phyloP scores from a whole-genome alignment of 1,140 invertebrate genomes.

The Heliconius congener region DNA sequence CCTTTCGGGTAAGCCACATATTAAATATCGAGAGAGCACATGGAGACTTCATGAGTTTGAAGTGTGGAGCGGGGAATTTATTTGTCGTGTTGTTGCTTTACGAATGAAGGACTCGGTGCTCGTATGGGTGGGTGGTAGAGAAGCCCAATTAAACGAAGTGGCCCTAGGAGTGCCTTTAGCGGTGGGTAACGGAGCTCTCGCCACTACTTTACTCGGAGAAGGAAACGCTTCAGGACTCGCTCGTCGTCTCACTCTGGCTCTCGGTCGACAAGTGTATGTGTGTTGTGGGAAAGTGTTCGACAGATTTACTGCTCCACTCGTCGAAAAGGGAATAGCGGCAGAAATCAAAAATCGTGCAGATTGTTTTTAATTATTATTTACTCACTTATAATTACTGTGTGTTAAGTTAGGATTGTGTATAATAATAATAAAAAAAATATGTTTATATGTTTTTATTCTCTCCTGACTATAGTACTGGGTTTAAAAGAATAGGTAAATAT shows the following conservation, averaged over 20 bases:
- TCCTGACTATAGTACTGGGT: not conserved
- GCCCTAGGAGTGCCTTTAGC: slow-evolving; percentile 45
- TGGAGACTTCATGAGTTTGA: slow-evolving; percentile 53
- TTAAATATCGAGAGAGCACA: slow-evolving; percentile 48
- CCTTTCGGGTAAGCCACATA: slow-evolving; percentile 43
- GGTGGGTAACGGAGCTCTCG: slow-evolving; percentile 31
- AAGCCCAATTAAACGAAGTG: slow-evolving; percentile 42
- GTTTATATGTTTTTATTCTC: not conserved
- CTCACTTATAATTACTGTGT: not conserved
- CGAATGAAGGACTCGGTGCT: slow-evolving; percentile 46
- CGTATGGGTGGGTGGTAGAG: slow-evolving; percentile 49
- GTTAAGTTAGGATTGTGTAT: not conserved
- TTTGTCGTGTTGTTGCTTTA: slow-evolving; percentile 46
- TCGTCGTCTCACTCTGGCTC: slow-evolving; percentile 38
- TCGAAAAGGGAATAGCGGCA: slow-evolving; percentile 43
- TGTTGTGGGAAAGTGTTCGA: slow-evolving; percentile 45
- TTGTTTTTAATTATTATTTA: slow-evolving; percentile 32
- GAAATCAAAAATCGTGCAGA: slow-evolving; percentile 43
- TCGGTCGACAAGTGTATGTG: slow-evolving; percentile 41
- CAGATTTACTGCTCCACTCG: slow-evolving; percentile 46
- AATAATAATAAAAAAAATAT: slow-evolving; percentile 5
- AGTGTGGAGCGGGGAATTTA: slow-evolving; percentile 49
- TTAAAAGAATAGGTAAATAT: no score
- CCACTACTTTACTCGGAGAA: slow-evolving; percentile 38
- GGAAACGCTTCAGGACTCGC: slow-evolving; percentile 39